Conservation (phyloP, 2,113 vertebrate species). For the Brachypodius melanocephalos region DNA sequence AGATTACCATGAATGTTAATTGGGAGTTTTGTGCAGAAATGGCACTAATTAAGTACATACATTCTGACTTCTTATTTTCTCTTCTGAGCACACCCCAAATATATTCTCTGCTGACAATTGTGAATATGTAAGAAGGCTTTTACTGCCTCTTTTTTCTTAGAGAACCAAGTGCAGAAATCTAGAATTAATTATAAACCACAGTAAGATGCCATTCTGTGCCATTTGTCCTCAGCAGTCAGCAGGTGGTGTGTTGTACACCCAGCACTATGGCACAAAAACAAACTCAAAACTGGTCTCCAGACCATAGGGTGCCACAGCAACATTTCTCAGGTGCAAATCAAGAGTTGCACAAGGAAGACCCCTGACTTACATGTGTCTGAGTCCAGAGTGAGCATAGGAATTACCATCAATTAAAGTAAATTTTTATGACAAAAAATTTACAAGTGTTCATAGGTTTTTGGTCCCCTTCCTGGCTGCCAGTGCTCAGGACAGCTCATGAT, state of each 20-base stretch:
- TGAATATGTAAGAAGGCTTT: not conserved
- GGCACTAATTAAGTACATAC: not conserved
- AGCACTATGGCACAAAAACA: not conserved
- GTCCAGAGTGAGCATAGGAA: not conserved
- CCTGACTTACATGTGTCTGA: not conserved
- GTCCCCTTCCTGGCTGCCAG: not conserved
- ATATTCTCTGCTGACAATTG: not conserved
- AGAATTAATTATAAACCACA: not conserved
- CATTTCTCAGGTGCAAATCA: not conserved
- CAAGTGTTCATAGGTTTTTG: not conserved
- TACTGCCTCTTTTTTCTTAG: not conserved
- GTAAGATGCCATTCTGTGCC: not conserved
- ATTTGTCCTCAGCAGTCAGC: not conserved
- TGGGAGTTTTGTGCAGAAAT: not conserved
- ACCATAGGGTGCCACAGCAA: rapidly evolving
- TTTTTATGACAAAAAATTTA: not conserved
- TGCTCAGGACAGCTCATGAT: not conserved
- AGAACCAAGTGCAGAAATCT: not conserved
- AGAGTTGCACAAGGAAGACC: not conserved
- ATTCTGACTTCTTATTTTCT: not conserved
- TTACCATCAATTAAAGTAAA: not conserved
- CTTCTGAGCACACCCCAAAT: not conserved
- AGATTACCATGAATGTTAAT: not conserved
- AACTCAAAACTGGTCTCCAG: not conserved
- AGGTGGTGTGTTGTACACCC: not conserved